Percentiles rank a stretch among this genome's conserved stretches.
Evolutionary conservation across 2,113 vertebrate species (phyloP).

Genomic region (Rattus norvegicus): GRCr8 NC_086037.1:61511001-61511500

Average conservation of each 20-base stretch:
- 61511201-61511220: background rate
- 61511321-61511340: background rate
- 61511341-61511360: background rate
- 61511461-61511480: background rate
- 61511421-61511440: fast-evolving
- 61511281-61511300: background rate
- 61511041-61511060: background rate
- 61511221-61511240: background rate
- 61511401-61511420: background rate
- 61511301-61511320: too few relatives aligned
- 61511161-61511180: fast-evolving
- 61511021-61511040: background rate
- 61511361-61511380: background rate
- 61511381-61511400: background rate
- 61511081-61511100: fast-evolving
- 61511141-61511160: background rate
- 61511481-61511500: background rate
- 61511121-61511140: fast-evolving
- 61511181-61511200: background rate
- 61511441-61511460: background rate
- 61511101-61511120: background rate
- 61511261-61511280: background rate
- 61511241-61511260: background rate
- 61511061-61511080: background rate
- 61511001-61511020: fast-evolving